Evolutionary conservation across 2,113 vertebrate species (phyloP), one percentile per base, ranked within the genome.

Genomic region (Marcusenius ussheri): DNA sequence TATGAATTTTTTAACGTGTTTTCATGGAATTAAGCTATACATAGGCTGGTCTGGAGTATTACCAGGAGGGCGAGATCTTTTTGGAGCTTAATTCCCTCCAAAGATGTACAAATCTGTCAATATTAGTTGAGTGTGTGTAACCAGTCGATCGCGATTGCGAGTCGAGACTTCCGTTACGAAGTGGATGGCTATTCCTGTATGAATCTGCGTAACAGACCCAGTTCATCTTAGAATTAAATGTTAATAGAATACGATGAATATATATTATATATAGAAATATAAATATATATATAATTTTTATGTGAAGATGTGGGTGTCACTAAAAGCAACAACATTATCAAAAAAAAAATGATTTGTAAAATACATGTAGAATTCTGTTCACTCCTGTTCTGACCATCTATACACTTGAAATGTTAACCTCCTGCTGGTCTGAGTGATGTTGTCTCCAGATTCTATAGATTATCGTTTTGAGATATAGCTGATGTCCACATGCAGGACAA

Each of bases 251-350:
- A 96, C 87, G 95, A 94, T 90, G 88, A 90, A 88, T 85, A 96
- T 96, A 96, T 96, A 96, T 96, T 96, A 96, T 95, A 95, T 96
- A 96, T 96, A 96, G 94, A 96, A 89, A 91, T 85, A 91, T 90
- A 92, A 95, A 96, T 95, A 96, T 94, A 96, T 95, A 96, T 96
- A 96, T 95, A 96, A 93, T 96, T 96, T 96, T 96, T 96, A 96
- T 95, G 95, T 96, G 95, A 95, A 94, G 94, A 95, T 94, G 94
- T 96, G 95, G 94, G 95, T 95, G 96, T 96, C 95, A 96, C 95
- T 93, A 94, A 95, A 95, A 94, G 94, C 95, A 95, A 94, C 95
- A 96, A 95, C 94, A 94, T 95, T 94, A 94, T 94, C 92, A 93
- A 89, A 51, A 80, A 93, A 77, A 95, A 94, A 93, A 95, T 93